phyloP scores from a whole-genome alignment of 2,888 invertebrate genomes.

The Brachylomia viminalis region DNA sequence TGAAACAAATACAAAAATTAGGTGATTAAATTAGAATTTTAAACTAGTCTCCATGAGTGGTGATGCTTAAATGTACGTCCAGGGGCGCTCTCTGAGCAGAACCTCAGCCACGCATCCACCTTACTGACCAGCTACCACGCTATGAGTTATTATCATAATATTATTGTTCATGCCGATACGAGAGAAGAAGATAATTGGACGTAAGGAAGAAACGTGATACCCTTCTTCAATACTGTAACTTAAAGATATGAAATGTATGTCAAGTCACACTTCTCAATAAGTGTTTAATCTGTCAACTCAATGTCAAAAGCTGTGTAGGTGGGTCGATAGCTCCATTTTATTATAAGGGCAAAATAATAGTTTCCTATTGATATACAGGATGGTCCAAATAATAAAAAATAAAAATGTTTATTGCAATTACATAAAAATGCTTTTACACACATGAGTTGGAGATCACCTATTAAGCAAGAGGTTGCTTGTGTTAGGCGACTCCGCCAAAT shows the following conservation, averaged over 20 bases:
- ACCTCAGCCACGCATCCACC: not conserved
- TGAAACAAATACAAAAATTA: slow-evolving; percentile 68
- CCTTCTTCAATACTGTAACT: not conserved
- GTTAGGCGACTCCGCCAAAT: no score
- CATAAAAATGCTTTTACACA: no score
- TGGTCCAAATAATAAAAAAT: no score
- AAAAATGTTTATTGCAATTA: no score
- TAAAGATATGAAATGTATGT: slow-evolving; percentile 28
- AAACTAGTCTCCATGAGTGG: not conserved
- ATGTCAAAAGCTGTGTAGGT: slow-evolving; percentile 32
- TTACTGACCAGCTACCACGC: not conserved
- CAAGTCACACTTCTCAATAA: slow-evolving; percentile 22
- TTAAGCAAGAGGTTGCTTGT: no score
- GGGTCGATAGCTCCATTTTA: slow-evolving; percentile 28
- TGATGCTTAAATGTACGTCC: not conserved
- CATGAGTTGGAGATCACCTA: no score
- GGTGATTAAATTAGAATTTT: not conserved
- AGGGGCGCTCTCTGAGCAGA: not conserved
- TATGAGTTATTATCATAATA: not conserved
- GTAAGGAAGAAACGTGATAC: not conserved
- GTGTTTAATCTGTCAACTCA: not conserved
- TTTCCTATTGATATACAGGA: slow-evolving; percentile 32
- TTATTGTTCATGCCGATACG: not conserved
- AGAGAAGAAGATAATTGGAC: not conserved
- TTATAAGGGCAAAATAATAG: slow-evolving; percentile 34